Conservation (phyloP, 2,888 invertebrate species). For the Archaeoteleia sp. region DNA sequence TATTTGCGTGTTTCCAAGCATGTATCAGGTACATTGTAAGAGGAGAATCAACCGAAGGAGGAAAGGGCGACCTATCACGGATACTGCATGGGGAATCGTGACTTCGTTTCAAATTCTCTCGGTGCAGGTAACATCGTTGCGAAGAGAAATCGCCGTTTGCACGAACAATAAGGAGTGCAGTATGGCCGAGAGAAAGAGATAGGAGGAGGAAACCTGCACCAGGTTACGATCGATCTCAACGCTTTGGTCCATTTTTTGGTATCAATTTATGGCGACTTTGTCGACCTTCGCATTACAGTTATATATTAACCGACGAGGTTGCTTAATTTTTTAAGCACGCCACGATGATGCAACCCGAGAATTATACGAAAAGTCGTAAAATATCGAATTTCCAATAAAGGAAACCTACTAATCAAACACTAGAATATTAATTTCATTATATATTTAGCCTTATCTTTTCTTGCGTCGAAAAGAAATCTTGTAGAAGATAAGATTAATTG, state of each 20-base stretch:
- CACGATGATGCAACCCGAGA: slow-evolving; percentile 28
- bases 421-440: slow-evolving; percentile 28
- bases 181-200: slow-evolving; percentile 27
- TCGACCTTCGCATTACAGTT: slow-evolving; percentile 36
- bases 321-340: slow-evolving; percentile 37
- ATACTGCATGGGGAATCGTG: slow-evolving; percentile 59
- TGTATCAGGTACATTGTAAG: slow-evolving; percentile 7
- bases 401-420: slow-evolving; percentile 27
- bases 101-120: slow-evolving; percentile 66
- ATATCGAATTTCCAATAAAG: slow-evolving; percentile 33
- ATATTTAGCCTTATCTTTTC: slow-evolving; percentile 16
- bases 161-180: slow-evolving; percentile 60
- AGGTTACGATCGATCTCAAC: slow-evolving; percentile 41
- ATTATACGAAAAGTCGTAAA: slow-evolving; percentile 33
- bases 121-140: slow-evolving; percentile 63
- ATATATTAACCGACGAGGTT: slow-evolving; percentile 33
- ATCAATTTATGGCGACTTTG: slow-evolving; percentile 43
- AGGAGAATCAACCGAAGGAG: slow-evolving; percentile 16
- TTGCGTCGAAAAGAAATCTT: no score
- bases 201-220: slow-evolving; percentile 11
- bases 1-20: slow-evolving; percentile 1
- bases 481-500: no score
- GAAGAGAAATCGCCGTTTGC: slow-evolving; percentile 64
- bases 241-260: slow-evolving; percentile 39
- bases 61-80: slow-evolving; percentile 39